Evolutionary conservation across 2,888 invertebrate species (phyloP).

Genomic region (Andrena bucephala): DNA sequence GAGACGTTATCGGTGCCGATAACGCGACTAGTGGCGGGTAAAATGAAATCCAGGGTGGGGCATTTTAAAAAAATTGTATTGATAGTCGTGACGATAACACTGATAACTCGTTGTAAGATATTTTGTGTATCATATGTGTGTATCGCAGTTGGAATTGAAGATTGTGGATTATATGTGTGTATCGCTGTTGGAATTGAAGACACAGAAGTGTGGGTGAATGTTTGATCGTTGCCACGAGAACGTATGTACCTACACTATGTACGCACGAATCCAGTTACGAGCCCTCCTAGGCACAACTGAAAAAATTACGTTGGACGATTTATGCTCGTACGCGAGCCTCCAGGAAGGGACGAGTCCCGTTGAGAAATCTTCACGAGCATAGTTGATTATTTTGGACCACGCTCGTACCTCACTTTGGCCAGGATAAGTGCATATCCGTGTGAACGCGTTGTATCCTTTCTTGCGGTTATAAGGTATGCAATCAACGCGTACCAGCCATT

Average conservation of each 20-base stretch:
- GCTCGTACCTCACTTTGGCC: conserved; percentile 45
- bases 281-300: conserved; percentile 8
- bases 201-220: conserved; percentile 13
- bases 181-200: too few relatives aligned
- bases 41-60: background rate
- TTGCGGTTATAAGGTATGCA: conserved; percentile 57
- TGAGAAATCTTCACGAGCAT: conserved; percentile 65
- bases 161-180: too few relatives aligned
- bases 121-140: too few relatives aligned
- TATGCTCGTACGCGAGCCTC: conserved; percentile 32
- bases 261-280: conserved; percentile 9
- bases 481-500: conserved; percentile 54
- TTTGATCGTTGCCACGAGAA: conserved; percentile 30
- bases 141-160: too few relatives aligned
- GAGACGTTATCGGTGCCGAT: too few relatives aligned
- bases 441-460: conserved; percentile 59
- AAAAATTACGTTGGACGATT: conserved; percentile 43
- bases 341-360: conserved; percentile 26
- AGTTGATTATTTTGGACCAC: conserved; percentile 67
- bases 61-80: background rate
- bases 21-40: background rate
- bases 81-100: too few relatives aligned
- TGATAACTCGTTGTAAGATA: too few relatives aligned
- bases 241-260: background rate
- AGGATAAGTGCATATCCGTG: conserved; percentile 61